Conservation (phyloP, 2,888 invertebrate genomes). For the Phyllotreta striolata region DNA sequence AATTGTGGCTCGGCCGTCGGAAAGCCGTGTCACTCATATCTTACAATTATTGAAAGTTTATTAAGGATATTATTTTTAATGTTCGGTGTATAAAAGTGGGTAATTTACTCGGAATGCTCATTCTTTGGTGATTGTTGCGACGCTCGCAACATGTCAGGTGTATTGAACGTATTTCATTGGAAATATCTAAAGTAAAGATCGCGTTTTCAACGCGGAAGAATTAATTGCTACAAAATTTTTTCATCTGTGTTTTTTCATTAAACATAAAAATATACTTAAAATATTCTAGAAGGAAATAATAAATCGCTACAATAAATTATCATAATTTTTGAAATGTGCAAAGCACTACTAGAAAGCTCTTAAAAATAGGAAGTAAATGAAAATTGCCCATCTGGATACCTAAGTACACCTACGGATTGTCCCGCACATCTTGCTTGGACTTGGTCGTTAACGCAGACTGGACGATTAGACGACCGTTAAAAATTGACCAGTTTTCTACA, state of each 20-base stretch:
- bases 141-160: slow-evolving; percentile 3
- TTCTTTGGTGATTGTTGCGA: slow-evolving; percentile 16
- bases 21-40: slow-evolving; percentile 42
- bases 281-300: no score
- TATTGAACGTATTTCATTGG: not conserved
- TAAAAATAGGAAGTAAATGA: no score
- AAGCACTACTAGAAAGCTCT: no score
- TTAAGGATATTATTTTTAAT: slow-evolving; percentile 44
- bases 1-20: slow-evolving; percentile 35
- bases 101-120: slow-evolving; percentile 28
- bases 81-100: slow-evolving; percentile 35
- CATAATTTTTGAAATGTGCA: no score
- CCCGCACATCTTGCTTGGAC: not conserved
- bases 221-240: no score
- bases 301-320: no score
- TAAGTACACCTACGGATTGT: no score
- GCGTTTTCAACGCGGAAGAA: no score
- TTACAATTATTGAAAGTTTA: slow-evolving; percentile 46
- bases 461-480: slow-evolving; percentile 33
- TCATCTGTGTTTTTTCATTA: no score
- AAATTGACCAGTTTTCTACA: slow-evolving; percentile 37
- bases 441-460: slow-evolving; percentile 13
- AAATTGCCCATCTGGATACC: no score
- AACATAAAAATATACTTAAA: no score
- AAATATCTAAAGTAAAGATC: not conserved